phyloP scores from a whole-genome alignment of 2,888 invertebrate genomes.

The Priocnemis perturbator region DNA sequence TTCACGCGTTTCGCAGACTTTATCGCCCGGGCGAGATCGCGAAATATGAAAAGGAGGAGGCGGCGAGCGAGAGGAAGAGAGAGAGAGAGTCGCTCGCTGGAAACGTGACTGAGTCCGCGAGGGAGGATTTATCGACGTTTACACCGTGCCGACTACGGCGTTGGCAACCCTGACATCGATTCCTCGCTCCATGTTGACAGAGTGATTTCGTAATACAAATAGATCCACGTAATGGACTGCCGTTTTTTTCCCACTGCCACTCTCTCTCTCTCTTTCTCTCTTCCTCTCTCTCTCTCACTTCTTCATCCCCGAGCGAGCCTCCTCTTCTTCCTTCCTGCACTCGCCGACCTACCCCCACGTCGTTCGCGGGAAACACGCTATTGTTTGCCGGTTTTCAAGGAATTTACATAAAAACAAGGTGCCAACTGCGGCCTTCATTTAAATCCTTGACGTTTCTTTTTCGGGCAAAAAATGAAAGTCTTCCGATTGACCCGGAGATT shows the following conservation, averaged over 20 bases:
- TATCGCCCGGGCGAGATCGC: too few species aligned
- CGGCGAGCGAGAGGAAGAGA: background rate
- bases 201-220: constrained; percentile 59
- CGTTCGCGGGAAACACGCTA: background rate
- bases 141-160: constrained; percentile 24
- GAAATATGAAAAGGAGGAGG: too few species aligned
- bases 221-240: constrained; percentile 49
- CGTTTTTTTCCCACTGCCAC: constrained; percentile 25
- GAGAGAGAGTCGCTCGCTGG: constrained; percentile 5
- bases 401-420: constrained; percentile 5
- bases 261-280: constrained; percentile 12
- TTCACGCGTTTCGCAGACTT: too few species aligned
- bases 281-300: background rate
- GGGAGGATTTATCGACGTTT: constrained; percentile 51
- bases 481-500: too few species aligned
- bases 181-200: constrained; percentile 51
- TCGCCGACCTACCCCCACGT: constrained; percentile 1
- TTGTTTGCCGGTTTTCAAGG: constrained; percentile 1
- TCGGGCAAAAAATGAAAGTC: too few species aligned
- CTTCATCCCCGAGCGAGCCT: background rate
- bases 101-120: background rate
- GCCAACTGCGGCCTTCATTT: background rate
- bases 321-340: constrained; percentile 10
- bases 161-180: constrained; percentile 59
- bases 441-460: too few species aligned